Evolutionary conservation across 2,888 invertebrate species (phyloP), one percentile per base, ranked within the genome.

Genomic region (Heliconius hortense): DNA sequence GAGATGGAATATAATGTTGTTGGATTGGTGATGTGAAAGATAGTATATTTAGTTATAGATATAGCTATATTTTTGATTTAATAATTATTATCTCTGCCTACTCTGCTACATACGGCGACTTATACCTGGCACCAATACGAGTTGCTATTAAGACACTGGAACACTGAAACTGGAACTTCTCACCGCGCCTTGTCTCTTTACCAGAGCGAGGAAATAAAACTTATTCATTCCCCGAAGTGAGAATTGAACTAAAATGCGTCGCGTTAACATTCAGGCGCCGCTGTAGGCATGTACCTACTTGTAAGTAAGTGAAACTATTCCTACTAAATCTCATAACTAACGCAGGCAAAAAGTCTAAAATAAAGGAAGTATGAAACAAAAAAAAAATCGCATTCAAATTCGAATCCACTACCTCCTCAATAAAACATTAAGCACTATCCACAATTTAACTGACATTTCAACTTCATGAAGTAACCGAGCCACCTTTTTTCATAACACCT

Each of bases 401-500:
- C 35, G 35, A 39, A 39, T n/a, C 35, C 39, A 13, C 11, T 35
- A 64, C n/a, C 60, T 26, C 26, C 26, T 13, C 7, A 26, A 60
- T 7, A 26, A 7, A 24, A 26, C 5, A 26, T 18, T 0, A 24
- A 60, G 13, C 24, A 26, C 24, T 13, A 60, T 11, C 15, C 26
- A 26, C 26, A 60, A 26, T 39, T 35, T 24, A 39, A 39, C n/a
- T 13, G 53, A n/a, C 53, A 31, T 31, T 31, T 21, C 28, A 53
- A 7, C n/a, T 21, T 26, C 31, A 21, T 63, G 63, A 43, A 67
- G 35, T n/a, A 68, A 56, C 53, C 69, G n/a, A 69, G 69, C 31
- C 24, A 69, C 21, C 53, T 35, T 69, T 69, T 69, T 69, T 69
- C 69, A 69, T 69, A 56, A 53, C 69, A 69, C 53, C 69, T 56